Evolutionary conservation across 2,888 invertebrate species (phyloP).

Genomic region (Phengaris alcon): DNA sequence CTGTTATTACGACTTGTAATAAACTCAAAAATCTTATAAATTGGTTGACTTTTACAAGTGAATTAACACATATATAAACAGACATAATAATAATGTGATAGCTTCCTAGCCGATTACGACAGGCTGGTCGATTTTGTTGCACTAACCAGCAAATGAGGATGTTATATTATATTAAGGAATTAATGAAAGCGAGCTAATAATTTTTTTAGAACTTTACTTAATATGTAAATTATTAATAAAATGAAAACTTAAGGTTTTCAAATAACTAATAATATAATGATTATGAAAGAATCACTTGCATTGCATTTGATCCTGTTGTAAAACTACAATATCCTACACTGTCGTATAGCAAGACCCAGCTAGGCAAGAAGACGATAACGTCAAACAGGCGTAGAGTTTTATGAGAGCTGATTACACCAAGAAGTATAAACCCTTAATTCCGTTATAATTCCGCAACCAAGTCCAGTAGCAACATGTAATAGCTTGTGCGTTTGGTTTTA

Average conservation of each 20-base stretch:
- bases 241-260: no score
- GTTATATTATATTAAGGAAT: not conserved
- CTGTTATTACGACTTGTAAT: constrained; percentile 13
- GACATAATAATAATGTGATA: constrained; percentile 1
- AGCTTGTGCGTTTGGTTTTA: constrained; percentile 19
- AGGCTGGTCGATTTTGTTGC: not conserved
- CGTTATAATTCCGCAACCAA: constrained; percentile 23
- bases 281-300: no score
- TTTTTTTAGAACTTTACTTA: no score
- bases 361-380: not conserved
- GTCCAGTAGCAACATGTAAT: constrained; percentile 25
- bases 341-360: not conserved
- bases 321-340: not conserved
- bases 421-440: constrained; percentile 17
- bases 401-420: constrained; percentile 8
- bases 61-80: constrained; percentile 16
- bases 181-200: no score
- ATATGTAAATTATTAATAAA: no score
- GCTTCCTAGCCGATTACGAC: constrained; percentile 5
- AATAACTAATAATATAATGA: no score
- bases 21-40: constrained; percentile 10
- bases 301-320: not conserved
- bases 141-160: not conserved
- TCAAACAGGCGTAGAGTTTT: constrained; percentile 13
- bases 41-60: constrained; percentile 17